Base-by-base conservation (phyloP, 2,888 invertebrate species). In the Lissocephala sabroskyi region DNA sequence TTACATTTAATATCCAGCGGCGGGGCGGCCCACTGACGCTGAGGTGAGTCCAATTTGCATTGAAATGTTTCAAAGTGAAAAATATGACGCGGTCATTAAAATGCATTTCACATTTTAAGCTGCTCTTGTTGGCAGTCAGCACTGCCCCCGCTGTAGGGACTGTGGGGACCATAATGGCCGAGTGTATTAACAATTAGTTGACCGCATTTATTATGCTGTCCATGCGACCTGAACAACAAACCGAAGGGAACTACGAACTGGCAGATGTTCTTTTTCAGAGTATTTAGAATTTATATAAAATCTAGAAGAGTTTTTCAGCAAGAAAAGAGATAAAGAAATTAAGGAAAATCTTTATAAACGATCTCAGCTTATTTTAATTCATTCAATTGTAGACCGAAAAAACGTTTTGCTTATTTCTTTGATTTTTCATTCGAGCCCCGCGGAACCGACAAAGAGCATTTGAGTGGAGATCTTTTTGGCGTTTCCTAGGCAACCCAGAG, bases 101-200 rank as follows among this genome's bases (percentile, higher is more conserved):
- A 75, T 78, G 73, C 73, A 79, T 75, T 79, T 75, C 63, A 65
- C 71, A 66, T 73, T 70, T 62, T 17, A 28, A 16, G 50, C 53
- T 62, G 60, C 30, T 42, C 37, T 11, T 36, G 47, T 13, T 41
- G 43, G 36, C 45, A 45, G 33, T 52, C 7, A 23, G 7, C n/a
- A n/a, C n/a, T n/a, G n/a, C n/a, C n/a, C n/a, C n/a, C n/a, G n/a
- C n/a, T n/a, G n/a, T n/a, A n/a, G n/a, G n/a, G n/a, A n/a, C n/a
- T n/a, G n/a, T n/a, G n/a, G 57, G 49, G 52, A 48, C 42, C 56
- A 57, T 68, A 58, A 63, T 60, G 62, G 65, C 7, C 62, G 62
- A 78, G 78, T 65, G 65, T 67, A 75, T 78, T 78, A 78, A 71
- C 67, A 76, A 78, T 76, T 75, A 75, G 78, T 59, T 56, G 62